Evolutionary conservation across 2,113 vertebrate genomes (phyloP).

Genomic region (Hippolais icterina): DNA sequence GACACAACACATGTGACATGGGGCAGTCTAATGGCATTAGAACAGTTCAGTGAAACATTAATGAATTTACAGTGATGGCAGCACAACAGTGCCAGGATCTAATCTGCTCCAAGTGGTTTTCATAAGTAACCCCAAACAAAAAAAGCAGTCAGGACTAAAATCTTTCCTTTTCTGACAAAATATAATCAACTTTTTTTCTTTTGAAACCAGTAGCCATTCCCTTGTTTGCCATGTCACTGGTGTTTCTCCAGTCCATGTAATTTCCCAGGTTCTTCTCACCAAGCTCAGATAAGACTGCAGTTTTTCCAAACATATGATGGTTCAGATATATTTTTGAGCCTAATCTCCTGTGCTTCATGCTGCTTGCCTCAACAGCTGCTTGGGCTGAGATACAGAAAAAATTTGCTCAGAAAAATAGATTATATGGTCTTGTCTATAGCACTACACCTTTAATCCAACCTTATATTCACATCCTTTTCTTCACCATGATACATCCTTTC

Average conservation of each 20-base stretch:
- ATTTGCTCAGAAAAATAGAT: background rate
- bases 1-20: constrained; percentile 14
- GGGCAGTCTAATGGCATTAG: constrained; percentile 28
- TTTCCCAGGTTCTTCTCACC: background rate
- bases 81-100: background rate
- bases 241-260: background rate
- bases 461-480: background rate
- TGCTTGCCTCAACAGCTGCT: background rate
- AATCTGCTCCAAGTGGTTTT: constrained; percentile 1
- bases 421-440: background rate
- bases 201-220: background rate
- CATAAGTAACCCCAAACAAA: background rate
- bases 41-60: constrained; percentile 46
- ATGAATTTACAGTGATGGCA: constrained; percentile 38
- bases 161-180: background rate
- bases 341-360: background rate
- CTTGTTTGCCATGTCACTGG: background rate
- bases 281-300: background rate
- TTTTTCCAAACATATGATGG: background rate
- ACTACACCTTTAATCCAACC: background rate
- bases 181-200: background rate
- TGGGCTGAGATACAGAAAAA: background rate
- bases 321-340: background rate
- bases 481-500: background rate
- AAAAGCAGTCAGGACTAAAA: background rate